Percentiles rank a stretch among this genome's conserved stretches.
phyloP scores from a whole-genome alignment of 2,797 vertebrate genomes.

The Phylloscopus collybita region DNA sequence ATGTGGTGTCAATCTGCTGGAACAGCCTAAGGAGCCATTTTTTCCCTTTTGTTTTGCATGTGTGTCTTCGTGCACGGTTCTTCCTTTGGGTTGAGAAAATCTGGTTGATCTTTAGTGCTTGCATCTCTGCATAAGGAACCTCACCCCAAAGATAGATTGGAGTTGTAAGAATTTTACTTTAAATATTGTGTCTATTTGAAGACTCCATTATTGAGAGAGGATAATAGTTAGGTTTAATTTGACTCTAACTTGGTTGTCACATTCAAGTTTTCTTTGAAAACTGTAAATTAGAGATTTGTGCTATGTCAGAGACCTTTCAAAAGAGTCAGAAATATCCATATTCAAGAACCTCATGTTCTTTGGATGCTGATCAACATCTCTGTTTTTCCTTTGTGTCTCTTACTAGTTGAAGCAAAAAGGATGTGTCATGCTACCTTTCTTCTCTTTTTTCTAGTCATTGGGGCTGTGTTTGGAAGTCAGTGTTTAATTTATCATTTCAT shows the following conservation, averaged over 20 bases:
- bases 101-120: neutral
- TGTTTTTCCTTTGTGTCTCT: neutral
- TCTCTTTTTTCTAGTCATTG: neutral
- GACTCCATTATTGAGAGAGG: neutral
- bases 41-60: neutral
- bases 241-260: neutral
- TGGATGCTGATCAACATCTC: slow-evolving; percentile 21
- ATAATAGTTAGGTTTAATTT: neutral
- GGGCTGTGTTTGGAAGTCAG: neutral
- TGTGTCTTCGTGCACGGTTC: neutral
- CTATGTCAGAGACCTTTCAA: slow-evolving; percentile 22
- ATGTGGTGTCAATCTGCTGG: neutral
- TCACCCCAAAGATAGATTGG: neutral
- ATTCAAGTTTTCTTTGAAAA: neutral
- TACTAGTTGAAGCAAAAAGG: slow-evolving; percentile 1
- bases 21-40: neutral
- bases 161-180: neutral
- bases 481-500: neutral
- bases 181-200: neutral
- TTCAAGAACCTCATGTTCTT: slow-evolving; percentile 14
- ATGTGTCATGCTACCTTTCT: neutral
- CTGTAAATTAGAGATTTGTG: neutral
- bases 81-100: neutral
- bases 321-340: slow-evolving; percentile 19
- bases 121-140: neutral